Conservation (phyloP, 2,113 vertebrate genomes). For the Pogona vitticeps region DNA sequence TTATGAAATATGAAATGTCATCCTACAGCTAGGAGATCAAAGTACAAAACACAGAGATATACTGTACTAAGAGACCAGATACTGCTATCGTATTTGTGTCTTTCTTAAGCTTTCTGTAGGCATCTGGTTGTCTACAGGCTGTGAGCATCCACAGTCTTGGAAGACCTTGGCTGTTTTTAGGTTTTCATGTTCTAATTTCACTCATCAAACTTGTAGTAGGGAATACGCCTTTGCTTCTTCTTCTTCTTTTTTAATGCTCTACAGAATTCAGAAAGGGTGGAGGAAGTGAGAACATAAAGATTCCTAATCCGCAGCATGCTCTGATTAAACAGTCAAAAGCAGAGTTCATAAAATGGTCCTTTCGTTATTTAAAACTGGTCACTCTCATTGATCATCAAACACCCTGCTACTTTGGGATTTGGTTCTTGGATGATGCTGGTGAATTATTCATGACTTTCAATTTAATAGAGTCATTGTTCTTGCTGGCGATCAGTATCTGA, state of each 20-base stretch:
- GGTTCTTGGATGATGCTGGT: slow-evolving; percentile 14
- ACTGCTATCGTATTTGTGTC: too few species aligned
- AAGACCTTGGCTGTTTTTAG: too few species aligned
- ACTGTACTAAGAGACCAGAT: too few species aligned
- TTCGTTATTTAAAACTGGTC: slow-evolving; percentile 25
- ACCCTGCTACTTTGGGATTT: slow-evolving; percentile 5
- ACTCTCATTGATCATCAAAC: slow-evolving; percentile 30
- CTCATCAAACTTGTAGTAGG: background rate
- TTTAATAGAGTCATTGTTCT: slow-evolving; percentile 37
- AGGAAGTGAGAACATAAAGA: background rate
- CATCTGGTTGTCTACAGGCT: too few species aligned
- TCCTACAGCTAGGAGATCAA: background rate
- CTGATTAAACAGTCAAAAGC: slow-evolving; percentile 17
- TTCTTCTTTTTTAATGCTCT: background rate
- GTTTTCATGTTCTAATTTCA: background rate
- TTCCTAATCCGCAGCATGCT: background rate
- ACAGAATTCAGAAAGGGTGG: background rate
- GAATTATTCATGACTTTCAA: slow-evolving; percentile 38
- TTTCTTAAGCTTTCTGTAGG: too few species aligned
- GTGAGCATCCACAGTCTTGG: too few species aligned
- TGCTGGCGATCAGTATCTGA: slow-evolving; percentile 12
- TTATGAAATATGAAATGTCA: too few species aligned
- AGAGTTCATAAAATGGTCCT: slow-evolving; percentile 1
- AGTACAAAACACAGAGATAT: background rate
- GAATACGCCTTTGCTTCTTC: background rate